Evolutionary conservation across 2,797 vertebrate species (phyloP).

Genomic region (Alcedo atthis): DNA sequence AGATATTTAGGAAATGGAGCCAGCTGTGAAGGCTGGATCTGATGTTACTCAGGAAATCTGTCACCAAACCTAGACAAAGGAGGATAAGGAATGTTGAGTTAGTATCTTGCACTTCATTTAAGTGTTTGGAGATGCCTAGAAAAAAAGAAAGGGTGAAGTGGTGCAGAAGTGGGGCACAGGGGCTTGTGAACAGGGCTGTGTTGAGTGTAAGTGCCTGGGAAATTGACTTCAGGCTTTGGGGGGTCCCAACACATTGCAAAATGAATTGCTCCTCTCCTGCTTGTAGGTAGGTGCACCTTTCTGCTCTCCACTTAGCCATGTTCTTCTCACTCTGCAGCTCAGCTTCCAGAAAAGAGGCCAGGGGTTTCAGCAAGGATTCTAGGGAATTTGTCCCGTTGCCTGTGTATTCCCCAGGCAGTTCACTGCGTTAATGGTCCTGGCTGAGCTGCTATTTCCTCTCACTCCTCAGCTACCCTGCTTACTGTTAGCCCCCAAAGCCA

Average conservation of each 20-base stretch:
- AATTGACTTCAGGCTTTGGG: neutral
- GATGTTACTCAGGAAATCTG: neutral
- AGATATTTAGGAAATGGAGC: neutral
- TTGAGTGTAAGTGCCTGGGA: neutral
- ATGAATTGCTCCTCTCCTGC: neutral
- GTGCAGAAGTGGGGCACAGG: neutral
- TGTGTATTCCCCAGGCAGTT: neutral
- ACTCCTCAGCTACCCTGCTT: neutral
- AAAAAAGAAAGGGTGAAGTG: neutral
- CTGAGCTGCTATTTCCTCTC: neutral
- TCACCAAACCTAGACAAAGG: neutral
- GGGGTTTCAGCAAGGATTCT: neutral
- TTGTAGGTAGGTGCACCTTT: neutral
- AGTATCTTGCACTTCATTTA: neutral
- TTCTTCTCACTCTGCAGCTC: neutral
- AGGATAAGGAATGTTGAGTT: neutral
- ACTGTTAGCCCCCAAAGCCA: neutral
- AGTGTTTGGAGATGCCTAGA: neutral
- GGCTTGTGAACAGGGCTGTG: neutral
- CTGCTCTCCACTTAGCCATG: neutral
- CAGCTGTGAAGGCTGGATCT: neutral
- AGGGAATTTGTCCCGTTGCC: neutral
- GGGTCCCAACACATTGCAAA: neutral
- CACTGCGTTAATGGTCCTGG: neutral
- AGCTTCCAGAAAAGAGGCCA: neutral